Evolutionary conservation across 2,797 vertebrate species (phyloP).

Genomic region (Acrossocheilus fasciatus): DNA sequence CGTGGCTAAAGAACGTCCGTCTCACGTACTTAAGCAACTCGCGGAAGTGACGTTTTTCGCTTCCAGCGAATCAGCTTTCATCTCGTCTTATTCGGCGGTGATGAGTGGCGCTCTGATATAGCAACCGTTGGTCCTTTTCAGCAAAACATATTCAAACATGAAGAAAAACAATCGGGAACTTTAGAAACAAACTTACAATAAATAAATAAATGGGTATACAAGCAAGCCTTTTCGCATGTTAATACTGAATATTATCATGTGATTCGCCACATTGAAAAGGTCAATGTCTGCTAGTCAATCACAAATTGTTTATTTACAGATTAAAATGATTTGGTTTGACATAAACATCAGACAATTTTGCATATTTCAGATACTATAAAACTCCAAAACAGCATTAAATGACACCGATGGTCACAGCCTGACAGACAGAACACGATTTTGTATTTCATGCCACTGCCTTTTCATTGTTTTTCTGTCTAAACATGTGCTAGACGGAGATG

Average conservation of each 20-base stretch:
- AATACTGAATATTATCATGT: too few relatives aligned
- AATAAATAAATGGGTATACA: background rate
- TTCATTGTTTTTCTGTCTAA: background rate
- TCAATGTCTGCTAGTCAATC: background rate
- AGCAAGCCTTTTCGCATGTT: too few relatives aligned
- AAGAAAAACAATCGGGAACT: background rate
- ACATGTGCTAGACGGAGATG: background rate
- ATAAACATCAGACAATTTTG: background rate
- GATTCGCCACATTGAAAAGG: background rate
- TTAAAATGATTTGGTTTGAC: background rate
- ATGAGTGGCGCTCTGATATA: background rate
- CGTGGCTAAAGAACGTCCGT: background rate
- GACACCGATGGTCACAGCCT: too few relatives aligned
- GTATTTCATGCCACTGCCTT: background rate
- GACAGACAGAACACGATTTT: background rate
- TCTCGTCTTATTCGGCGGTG: background rate
- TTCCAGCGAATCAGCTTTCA: constrained; percentile 30
- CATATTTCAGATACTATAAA: background rate
- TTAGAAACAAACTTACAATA: background rate
- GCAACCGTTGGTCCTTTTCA: background rate
- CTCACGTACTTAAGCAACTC: background rate
- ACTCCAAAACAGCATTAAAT: too few relatives aligned
- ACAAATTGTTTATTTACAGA: background rate
- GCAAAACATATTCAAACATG: background rate
- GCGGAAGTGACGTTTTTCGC: constrained; percentile 27